Percentiles rank a stretch among this genome's conserved stretches.
These are phyloP conservation scores for Trididemnum miniatum DNA, from an alignment of 23 tunicate species.

Conservation along the genomic window DNA sequence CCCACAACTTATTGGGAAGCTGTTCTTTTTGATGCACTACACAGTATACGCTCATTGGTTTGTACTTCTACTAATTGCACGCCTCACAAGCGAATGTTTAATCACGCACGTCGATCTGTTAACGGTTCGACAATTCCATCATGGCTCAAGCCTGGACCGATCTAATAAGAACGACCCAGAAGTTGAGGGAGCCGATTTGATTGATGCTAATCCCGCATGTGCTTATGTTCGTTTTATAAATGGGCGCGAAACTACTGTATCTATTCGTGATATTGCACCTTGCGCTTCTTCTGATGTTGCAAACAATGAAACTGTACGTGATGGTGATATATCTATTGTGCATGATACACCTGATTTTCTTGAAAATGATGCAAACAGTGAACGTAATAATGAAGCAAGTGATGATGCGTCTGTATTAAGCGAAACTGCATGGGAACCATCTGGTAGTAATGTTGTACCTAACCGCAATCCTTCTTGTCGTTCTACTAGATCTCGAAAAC, in stretches of 20 bases:
- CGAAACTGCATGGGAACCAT: too few species aligned
- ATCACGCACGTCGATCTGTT: neutral
- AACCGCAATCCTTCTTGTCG: too few species aligned
- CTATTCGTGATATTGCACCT: slow-evolving; percentile 20
- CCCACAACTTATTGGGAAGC: neutral
- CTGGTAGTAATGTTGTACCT: too few species aligned
- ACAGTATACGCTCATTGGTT: neutral
- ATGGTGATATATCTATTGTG: too few species aligned
- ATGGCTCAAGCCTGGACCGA: slow-evolving; percentile 27
- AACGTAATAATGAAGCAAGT: too few species aligned
- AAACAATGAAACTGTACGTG: too few species aligned
- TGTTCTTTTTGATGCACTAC: slow-evolving; percentile 11
- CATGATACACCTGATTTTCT: too few species aligned
- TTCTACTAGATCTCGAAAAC: too few species aligned
- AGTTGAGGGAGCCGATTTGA: slow-evolving; percentile 23
- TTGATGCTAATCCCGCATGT: neutral
- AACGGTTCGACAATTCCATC: neutral
- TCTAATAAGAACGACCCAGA: neutral
- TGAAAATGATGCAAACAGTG: too few species aligned
- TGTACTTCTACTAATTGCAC: slow-evolving; percentile 18
- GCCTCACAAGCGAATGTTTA: slow-evolving; percentile 26
- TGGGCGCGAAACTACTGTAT: slow-evolving; percentile 20
- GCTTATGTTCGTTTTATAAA: neutral
- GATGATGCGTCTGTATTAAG: too few species aligned
- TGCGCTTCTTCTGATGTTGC: neutral